Evolutionary conservation across 30 jellyfish, hydroid and myxozoan genomes (phyloP).

Genomic region (Turritopsis rubra): DNA sequence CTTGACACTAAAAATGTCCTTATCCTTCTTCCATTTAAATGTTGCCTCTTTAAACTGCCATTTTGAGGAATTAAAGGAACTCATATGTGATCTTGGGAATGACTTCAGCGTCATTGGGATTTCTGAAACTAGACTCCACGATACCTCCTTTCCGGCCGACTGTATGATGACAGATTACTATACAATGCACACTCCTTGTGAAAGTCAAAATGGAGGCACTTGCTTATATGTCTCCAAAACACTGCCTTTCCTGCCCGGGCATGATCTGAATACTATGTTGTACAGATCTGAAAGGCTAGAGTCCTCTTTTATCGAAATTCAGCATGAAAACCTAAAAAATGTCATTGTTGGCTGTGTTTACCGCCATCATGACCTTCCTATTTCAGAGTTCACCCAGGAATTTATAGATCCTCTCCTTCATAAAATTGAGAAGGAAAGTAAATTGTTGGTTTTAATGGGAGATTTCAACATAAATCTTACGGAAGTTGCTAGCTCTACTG

Average conservation of each 20-base stretch:
- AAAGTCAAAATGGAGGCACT: background rate
- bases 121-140: background rate
- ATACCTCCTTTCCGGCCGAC: too few species aligned
- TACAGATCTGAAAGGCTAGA: background rate
- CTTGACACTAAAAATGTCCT: too few species aligned
- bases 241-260: background rate
- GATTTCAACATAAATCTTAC: background rate
- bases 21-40: background rate
- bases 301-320: background rate
- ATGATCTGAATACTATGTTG: background rate
- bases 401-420: background rate
- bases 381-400: background rate
- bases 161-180: background rate
- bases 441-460: background rate
- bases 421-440: too few species aligned
- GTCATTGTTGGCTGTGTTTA: background rate
- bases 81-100: background rate
- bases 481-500: background rate
- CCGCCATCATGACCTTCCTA: background rate
- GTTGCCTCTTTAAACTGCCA: background rate
- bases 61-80: background rate
- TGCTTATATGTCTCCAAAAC: background rate
- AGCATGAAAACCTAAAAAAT: too few species aligned
- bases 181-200: background rate
- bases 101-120: background rate